Evolutionary conservation across 2,113 vertebrate genomes (phyloP), one percentile per base, ranked within the genome.

Genomic region (Chitala chitala): DNA sequence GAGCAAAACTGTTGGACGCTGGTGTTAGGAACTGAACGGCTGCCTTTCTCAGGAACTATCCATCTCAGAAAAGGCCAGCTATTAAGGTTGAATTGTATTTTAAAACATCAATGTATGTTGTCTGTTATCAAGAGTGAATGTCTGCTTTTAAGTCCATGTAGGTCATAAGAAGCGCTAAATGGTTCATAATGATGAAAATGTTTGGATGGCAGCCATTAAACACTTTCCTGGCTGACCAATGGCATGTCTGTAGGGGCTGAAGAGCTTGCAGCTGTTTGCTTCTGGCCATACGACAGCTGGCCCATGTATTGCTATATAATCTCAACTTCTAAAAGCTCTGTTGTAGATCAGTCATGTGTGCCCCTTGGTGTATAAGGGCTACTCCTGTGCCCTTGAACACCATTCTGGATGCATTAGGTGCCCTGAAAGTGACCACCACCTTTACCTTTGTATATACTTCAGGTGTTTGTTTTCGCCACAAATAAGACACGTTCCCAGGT

Each of bases 131-230:
- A 76, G 64, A 48, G 79, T 81, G 78, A 1, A 69, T 61, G 54
- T 0, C 22, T 31, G 78, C 24, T 31, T 54, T 56, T 10, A 24
- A 26, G 48, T 48, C 72, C 78, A 65, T 81, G 73, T 80, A 75
- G 84, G 87, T 90, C 87, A 89, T 83, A 76, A 84, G 84, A 36
- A 75, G 84, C 85, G 84, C 82, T 85, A 86, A 74, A 89, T 82
- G 78, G 83, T 84, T 81, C 84, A 82, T 82, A 75, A 89, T 83
- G 86, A 84, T 85, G 86, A 87, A 83, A 74, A 56, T 20, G 17
- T 66, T 73, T 87, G 90, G 83, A 72, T 12, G 38, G 3, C 59
- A 53, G 87, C 90, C 90, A 89, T 75, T 29, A 12, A 86, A 76
- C 29, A 86, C 58, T 79, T 51, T 69, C 86, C 79, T 89, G 88